Evolutionary conservation across 2,797 vertebrate genomes (phyloP).

Genomic region (Lutjanus campechanus): DNA sequence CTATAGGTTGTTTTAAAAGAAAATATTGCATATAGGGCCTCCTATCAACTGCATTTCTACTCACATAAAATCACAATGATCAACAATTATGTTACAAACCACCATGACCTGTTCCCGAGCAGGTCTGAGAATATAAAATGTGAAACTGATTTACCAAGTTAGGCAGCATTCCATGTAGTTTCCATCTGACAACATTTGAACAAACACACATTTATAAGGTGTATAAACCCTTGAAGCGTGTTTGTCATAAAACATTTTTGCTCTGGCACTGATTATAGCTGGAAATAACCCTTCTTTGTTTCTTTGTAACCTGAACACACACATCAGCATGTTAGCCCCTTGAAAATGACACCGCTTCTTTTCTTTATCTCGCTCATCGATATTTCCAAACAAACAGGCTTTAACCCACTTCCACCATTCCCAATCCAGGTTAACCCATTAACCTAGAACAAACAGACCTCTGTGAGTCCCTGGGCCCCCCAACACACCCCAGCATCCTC

Average conservation of each 20-base stretch:
- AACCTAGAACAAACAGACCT: slow-evolving; percentile 70
- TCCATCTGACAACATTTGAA: slow-evolving; percentile 22
- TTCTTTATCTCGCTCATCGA: slow-evolving; percentile 37
- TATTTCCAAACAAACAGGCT: slow-evolving; percentile 58
- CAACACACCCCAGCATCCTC: slow-evolving; percentile 58
- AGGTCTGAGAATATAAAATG: not conserved
- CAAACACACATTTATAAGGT: slow-evolving; percentile 33
- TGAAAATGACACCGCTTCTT: slow-evolving; percentile 33
- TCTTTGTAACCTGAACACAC: slow-evolving; percentile 13
- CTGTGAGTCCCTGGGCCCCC: slow-evolving; percentile 45
- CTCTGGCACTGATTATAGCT: slow-evolving; percentile 4
- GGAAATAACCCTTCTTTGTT: slow-evolving; percentile 32
- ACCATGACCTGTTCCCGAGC: slow-evolving; percentile 7
- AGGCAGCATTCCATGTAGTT: slow-evolving; percentile 12
- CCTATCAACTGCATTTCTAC: slow-evolving; percentile 15
- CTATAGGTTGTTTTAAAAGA: no score
- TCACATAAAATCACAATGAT: slow-evolving; percentile 21
- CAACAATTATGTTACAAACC: not conserved
- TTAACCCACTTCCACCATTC: slow-evolving; percentile 61
- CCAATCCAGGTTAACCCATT: slow-evolving; percentile 66
- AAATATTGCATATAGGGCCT: not conserved
- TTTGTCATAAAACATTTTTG: slow-evolving; percentile 13
- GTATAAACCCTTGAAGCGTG: not conserved
- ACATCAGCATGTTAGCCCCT: not conserved
- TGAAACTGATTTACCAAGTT: not conserved